Evolutionary conservation across 2,797 vertebrate species (phyloP), one percentile per base, ranked within the genome.

Genomic region (Poecilia wingei): DNA sequence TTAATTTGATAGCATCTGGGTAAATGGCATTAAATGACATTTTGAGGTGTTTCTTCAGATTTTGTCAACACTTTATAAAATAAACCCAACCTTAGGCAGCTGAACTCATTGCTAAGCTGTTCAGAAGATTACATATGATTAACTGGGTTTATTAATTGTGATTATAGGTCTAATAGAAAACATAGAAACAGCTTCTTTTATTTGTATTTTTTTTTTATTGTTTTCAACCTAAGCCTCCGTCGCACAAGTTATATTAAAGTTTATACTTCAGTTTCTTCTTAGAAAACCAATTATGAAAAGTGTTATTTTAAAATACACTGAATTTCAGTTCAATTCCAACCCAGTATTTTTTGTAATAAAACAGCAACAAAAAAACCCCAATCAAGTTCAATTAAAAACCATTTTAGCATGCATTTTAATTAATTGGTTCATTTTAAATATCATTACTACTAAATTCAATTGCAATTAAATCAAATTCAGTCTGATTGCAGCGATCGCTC

Each of bases 1-100:
- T 88, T 82, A 46, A 64, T 84, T 79, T 88, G 82, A 91, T 83
- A 79, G 81, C 85, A 77, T 89, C 86, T 85, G 41, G 59, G 82
- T 74, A 87, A 93, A 92, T 88, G 84, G 39, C 84, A 88, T 12
- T 66, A 82, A 86, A 78, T 88, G 85, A 79, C 89, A 85, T 90
- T 91, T 91, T 78, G 81, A 78, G 77, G 57, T 78, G 79, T 53
- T 81, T 87, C 81, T 82, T 83, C 46, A 76, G 72, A 77, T 74
- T 72, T 79, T 80, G 55, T 71, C 46, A 47, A 72, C 47, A 76
- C 72, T 82, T 83, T 13, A 83, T 46, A 72, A 43, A 75, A 68
- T 87, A 80, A 81, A 72, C 57, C 14, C 3, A 80, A 76, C 80
- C 22, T 49, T 39, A 73, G 31, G 31, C 57, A 49, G 55, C 41